Evolutionary conservation across 1,140 invertebrate genomes (phyloP), one percentile per base, ranked within the genome.

Genomic region (Goniozus legneri): DNA sequence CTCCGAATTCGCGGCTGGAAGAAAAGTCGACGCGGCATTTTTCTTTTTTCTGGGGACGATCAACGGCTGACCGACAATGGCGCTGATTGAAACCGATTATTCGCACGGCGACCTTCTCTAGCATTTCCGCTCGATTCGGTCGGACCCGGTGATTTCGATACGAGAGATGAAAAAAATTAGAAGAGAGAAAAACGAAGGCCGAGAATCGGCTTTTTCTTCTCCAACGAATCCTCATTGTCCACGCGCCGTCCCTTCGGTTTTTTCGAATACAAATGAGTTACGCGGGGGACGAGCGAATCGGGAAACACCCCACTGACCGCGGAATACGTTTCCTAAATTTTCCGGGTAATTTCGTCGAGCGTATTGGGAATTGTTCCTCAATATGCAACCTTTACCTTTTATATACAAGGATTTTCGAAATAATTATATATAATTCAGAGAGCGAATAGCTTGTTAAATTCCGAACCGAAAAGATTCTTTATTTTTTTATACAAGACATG

Each of bases 21-120:
- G n/a, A n/a, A n/a, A n/a, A n/a, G n/a, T n/a, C n/a, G n/a, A n/a
- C n/a, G n/a, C n/a, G n/a, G n/a, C 24, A 27, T 27, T 20, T 47
- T 33, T 47, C 13, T 41, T 34, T 35, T 45, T 8, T 19, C 22
- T 42, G 21, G 34, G 15, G 19, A 36, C 31, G 31, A n/a, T 7
- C 31, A 13, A 36, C 16, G 10, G 50, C 38, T 47, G 62, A 64
- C 65, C 64, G 60, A 73, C 70, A 73, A 73, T 73, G 64, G 65
- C 54, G 65, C 71, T 73, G 69, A 73, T 73, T 71, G 71, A 71
- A 68, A 71, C 59, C 71, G 64, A 65, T 67, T 62, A 67, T 70
- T 65, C 60, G 62, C 62, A 65, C 45, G 43, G 41, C 51, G 54
- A 50, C 56, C 55, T 56, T 34, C 47, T 61, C 58, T 59, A 60